A percentile compares a stretch with the other conserved stretches of the same genome.
Conservation (phyloP, 2,113 vertebrate genomes). For the Acinonyx jubatus region DNA sequence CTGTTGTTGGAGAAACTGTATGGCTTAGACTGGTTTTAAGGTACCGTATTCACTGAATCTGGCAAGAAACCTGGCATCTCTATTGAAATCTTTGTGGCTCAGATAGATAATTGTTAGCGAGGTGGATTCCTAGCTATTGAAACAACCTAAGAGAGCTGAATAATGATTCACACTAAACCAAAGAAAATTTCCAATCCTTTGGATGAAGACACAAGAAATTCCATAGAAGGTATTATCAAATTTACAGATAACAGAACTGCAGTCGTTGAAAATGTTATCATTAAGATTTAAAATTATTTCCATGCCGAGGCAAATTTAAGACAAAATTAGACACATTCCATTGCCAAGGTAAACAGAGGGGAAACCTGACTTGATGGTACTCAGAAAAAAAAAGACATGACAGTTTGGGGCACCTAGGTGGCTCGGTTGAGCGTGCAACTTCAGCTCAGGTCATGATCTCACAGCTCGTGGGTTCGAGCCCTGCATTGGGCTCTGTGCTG, state of each 20-base stretch:
- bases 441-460: too few species aligned
- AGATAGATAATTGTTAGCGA: neutral
- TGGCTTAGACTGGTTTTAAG: neutral
- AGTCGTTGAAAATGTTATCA: neutral
- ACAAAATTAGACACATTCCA: neutral
- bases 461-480: too few species aligned
- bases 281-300: constrained; percentile 22
- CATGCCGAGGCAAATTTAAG: neutral
- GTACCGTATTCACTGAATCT: neutral
- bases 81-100: neutral
- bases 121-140: neutral
- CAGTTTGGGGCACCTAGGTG: neutral
- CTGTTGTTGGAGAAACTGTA: neutral
- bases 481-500: too few species aligned
- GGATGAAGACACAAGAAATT: neutral
- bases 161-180: neutral
- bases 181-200: neutral
- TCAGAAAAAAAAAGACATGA: neutral
- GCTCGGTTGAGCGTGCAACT: too few species aligned
- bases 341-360: neutral
- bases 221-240: neutral
- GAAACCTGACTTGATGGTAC: neutral
- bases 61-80: neutral
- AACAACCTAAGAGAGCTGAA: neutral
- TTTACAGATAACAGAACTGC: neutral